Evolutionary conservation across 2,888 invertebrate genomes (phyloP).

Genomic region (Eledone cirrhosa): DNA sequence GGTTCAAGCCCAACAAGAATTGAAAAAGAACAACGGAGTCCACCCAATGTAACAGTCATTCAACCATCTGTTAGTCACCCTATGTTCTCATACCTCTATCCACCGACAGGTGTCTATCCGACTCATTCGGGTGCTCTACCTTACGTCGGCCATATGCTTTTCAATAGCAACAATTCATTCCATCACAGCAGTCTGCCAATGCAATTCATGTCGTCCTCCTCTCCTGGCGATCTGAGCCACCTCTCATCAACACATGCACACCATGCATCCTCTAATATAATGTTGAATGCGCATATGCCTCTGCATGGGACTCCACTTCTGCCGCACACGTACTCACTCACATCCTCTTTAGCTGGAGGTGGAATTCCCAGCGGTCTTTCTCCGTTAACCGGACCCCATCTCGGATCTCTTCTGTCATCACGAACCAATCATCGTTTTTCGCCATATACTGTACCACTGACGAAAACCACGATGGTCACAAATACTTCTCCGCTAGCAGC

Average conservation of each 20-base stretch:
- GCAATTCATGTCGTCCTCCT: constrained; percentile 47
- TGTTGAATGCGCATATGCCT: constrained; percentile 89
- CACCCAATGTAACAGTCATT: constrained; percentile 85
- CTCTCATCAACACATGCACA: constrained; percentile 70
- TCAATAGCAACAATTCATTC: constrained; percentile 42
- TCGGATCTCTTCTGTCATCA: constrained; percentile 66
- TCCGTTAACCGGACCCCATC: constrained; percentile 42
- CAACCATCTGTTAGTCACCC: constrained; percentile 89
- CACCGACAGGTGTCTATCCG: constrained; percentile 67
- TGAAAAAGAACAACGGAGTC: constrained; percentile 40
- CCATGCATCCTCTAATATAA: constrained; percentile 77
- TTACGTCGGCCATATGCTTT: constrained; percentile 50
- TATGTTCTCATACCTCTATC: constrained; percentile 90
- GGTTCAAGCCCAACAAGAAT: constrained; percentile 13
- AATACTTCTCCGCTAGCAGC: constrained; percentile 51
- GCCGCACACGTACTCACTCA: constrained; percentile 65
- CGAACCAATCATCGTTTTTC: constrained; percentile 80
- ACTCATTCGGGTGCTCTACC: constrained; percentile 68
- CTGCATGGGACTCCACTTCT: constrained; percentile 72
- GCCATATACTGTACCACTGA: constrained; percentile 79
- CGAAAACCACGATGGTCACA: constrained; percentile 49
- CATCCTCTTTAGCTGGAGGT: constrained; percentile 59
- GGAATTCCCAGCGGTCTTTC: constrained; percentile 60
- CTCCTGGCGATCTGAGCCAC: constrained; percentile 56
- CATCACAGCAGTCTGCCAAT: constrained; percentile 37